Base-by-base conservation (phyloP, 2,113 vertebrate species). In the Notothenia rossii region DNA sequence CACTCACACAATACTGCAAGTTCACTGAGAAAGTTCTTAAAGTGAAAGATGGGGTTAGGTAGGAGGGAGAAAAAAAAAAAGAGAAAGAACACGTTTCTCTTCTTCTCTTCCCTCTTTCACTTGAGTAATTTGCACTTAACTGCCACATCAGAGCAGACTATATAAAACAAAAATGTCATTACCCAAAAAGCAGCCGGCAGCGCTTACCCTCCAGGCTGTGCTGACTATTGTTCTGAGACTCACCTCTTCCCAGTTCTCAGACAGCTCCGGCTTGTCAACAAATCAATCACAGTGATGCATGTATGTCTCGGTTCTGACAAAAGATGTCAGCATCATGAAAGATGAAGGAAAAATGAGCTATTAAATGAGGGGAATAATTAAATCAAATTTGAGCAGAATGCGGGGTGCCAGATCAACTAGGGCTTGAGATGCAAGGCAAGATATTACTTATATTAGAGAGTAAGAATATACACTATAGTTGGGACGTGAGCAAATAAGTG, bases 81-180 rank as follows among this genome's bases (percentile, higher is more conserved):
- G 58, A 20, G 13, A 54, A 7, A 65, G 51, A 67, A 59, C 25
- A 82, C 45, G 45, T 59, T 77, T 79, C 14, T 81, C 74, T 81
- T 86, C 60, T 77, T 79, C 14, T 81, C 74, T 81, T 86, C 60
- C 68, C 67, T 84, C 85, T 86, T 84, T 86, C 65, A 83, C 86
- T 82, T 71, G 87, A 93, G 88, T 76, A 75, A 93, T 88, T 93
- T 96, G 92, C 91, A 87, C 93, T 94, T 94, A 92, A 94, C 72
- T 92, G 92, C 92, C 94, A 94, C 94, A 93, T 93, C 92, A 94
- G 91, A 92, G 86, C 80, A 50, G 82, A 91, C 79, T 79, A 89
- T 82, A 73, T 53, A 87, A 94, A 93, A 93, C 86, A 91, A 94
- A 94, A 76, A 88, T 89, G 83, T 86, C 91, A 95, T 93, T 93